A percentile compares a stretch with the other conserved stretches of the same genome.
phyloP scores from a whole-genome alignment of 92 coral and sea anemone genomes.

The Epizoanthus scotinus region DNA sequence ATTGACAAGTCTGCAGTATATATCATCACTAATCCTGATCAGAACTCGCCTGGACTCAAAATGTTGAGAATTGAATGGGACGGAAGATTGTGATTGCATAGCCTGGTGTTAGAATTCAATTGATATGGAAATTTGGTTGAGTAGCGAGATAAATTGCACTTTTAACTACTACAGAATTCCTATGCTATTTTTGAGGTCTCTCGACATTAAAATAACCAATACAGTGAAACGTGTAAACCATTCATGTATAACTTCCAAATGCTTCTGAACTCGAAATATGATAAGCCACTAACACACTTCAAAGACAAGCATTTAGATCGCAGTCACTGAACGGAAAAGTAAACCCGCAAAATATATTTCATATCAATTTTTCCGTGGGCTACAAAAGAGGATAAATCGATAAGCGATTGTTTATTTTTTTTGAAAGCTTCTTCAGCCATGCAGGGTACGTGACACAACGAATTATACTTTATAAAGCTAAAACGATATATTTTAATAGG shows the following conservation, averaged over 20 bases:
- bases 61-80: background rate
- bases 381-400: constrained; percentile 15
- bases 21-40: background rate
- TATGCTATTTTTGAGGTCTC: background rate
- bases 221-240: background rate
- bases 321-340: background rate
- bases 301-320: background rate
- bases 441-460: background rate
- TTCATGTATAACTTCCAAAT: background rate
- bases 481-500: background rate
- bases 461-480: background rate
- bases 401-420: constrained; percentile 33
- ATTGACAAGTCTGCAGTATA: background rate
- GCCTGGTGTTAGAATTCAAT: background rate
- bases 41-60: background rate
- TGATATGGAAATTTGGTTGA: constrained; percentile 3
- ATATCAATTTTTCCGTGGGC: constrained; percentile 6
- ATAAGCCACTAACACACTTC: constrained; percentile 1
- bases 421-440: background rate
- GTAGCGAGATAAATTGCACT: background rate
- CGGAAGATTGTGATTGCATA: background rate
- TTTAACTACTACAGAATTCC: constrained; percentile 9
- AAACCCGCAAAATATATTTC: constrained; percentile 7
- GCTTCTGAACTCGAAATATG: background rate
- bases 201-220: background rate